A percentile compares a stretch with the other conserved stretches of the same genome.
phyloP scores from a whole-genome alignment of 2,888 invertebrate species.

The Dynastes hyllus region DNA sequence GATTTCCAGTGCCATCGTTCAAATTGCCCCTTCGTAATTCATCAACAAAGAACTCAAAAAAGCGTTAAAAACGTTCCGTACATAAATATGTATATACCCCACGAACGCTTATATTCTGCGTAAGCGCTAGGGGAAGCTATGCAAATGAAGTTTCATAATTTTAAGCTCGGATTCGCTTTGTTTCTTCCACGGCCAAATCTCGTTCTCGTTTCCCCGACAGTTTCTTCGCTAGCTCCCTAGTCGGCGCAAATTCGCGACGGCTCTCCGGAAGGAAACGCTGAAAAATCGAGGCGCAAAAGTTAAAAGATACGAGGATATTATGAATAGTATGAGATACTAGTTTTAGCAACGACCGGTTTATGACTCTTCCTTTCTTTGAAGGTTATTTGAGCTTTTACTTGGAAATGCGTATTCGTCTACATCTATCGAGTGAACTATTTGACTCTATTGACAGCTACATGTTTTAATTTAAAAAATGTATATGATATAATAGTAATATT shows the following conservation, averaged over 20 bases:
- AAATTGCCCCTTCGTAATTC: constrained; percentile 50
- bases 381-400: no score
- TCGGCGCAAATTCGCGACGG: background rate
- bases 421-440: no score
- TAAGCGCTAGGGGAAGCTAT: constrained; percentile 56
- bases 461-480: no score
- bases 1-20: constrained; percentile 16
- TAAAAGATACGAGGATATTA: background rate
- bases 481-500: no score
- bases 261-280: background rate
- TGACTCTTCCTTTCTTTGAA: no score
- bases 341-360: no score
- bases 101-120: constrained; percentile 40
- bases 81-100: constrained; percentile 51
- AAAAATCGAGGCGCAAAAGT: constrained; percentile 8
- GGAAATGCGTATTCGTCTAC: no score
- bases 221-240: constrained; percentile 13
- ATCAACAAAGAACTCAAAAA: constrained; percentile 54
- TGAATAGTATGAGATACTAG: background rate
- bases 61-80: constrained; percentile 50
- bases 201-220: constrained; percentile 3
- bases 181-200: constrained; percentile 31
- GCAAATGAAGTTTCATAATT: constrained; percentile 62
- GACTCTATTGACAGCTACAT: no score
- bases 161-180: constrained; percentile 52